Evolutionary conservation across 2,797 vertebrate species (phyloP), one percentile per base, ranked within the genome.

Genomic region (Poliocrania exsul): DNA sequence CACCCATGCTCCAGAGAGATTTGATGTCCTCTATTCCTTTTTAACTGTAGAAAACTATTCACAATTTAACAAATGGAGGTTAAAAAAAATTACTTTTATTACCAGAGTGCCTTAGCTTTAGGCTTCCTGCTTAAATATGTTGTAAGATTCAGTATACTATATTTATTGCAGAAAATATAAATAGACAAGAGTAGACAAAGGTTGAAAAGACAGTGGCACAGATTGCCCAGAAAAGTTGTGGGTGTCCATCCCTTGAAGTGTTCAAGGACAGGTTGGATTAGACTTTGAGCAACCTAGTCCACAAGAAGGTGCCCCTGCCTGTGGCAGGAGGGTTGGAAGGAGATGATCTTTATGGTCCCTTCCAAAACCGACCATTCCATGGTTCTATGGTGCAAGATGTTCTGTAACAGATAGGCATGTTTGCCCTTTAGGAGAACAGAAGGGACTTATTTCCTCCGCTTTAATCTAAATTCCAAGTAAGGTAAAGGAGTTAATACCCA

Each of bases 191-290:
- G 2, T 13, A 49, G 13, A 40, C 3, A 70, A 67, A 42, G 18
- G 16, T 44, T 56, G 37, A 20, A 26, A 37, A 50, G 19, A 18
- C 24, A 11, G 6, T 15, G 35, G 47, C 16, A 42, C 0, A 0
- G 25, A 25, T 19, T 74, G n/a, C 8, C 21, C 6, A 11, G 42
- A 44, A 16, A 11, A 25, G 4, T 1, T 56, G 24, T 25, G 28
- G 20, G 4, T 56, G 31, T 8, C 23, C 15, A n/a, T 18, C 13
- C 16, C 24, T 57, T 19, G 37, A 50, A 70, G 5, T 13, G 19
- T 33, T 38, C n/a, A 21, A 33, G 40, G 9, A 15, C 8, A 44
- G 28, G 4, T 5, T 42, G 28, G 44, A 64, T 46, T 19, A 2
- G 11, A 11, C 16, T 82, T 37, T 70, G 56, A 50, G 11, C 19